phyloP scores from a whole-genome alignment of 1,140 invertebrate genomes.

The Diploscapter pachys region DNA sequence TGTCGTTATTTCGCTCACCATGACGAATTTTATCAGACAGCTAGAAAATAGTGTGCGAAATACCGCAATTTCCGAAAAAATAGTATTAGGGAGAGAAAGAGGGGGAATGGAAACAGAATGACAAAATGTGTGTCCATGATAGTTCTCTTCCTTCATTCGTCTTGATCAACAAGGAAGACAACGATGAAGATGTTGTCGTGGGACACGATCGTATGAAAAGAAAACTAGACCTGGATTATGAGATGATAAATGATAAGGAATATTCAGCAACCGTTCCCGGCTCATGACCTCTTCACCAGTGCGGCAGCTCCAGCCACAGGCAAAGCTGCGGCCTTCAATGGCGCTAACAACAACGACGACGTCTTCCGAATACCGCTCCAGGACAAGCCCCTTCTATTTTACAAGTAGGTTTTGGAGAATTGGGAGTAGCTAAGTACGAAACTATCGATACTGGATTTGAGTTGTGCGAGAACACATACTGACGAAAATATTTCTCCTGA shows the following conservation, averaged over 20 bases:
- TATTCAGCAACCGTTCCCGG: slow-evolving; percentile 2
- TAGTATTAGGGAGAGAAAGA: no score
- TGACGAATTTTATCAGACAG: no score
- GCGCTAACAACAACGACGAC: slow-evolving; percentile 25
- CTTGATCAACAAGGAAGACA: background rate
- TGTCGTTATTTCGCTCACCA: no score
- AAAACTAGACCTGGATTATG: slow-evolving; percentile 14
- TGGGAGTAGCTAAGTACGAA: slow-evolving; percentile 1
- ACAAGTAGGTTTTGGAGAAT: slow-evolving; percentile 10
- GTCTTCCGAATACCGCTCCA: slow-evolving; percentile 32
- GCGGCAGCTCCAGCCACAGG: background rate
- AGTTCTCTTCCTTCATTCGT: background rate
- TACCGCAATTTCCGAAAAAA: no score
- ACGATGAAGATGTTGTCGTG: background rate
- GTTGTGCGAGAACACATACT: no score
- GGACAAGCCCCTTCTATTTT: slow-evolving; percentile 37
- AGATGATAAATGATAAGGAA: background rate
- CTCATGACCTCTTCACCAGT: slow-evolving; percentile 17
- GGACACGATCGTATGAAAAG: background rate
- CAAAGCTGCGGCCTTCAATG: slow-evolving; percentile 12
- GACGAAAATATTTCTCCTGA: background rate
- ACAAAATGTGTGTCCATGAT: background rate
- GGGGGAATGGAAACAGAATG: background rate
- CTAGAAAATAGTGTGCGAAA: no score
- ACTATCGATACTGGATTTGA: no score